Base-by-base conservation (phyloP, 1,140 invertebrate species). In the Drosophila mauritiana region DNA sequence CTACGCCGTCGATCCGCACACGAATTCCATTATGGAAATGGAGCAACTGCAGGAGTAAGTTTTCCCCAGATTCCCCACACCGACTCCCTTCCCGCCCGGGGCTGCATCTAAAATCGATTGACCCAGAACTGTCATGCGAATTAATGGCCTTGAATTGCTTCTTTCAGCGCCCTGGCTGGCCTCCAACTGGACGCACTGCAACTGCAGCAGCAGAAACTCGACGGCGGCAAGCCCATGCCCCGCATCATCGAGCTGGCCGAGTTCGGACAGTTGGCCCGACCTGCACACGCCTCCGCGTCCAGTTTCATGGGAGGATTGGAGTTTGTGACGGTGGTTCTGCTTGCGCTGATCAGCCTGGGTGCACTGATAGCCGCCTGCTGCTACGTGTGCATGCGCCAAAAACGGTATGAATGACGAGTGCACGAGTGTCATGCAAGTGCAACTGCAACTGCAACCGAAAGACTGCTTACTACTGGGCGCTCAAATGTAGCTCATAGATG, bases 1-100 rank as follows among this genome's bases (percentile, higher is more conserved):
- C 37, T 97, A 97, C 83, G 97, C 96, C 1, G 95, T 97, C 7
- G 96, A 97, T 92, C 96, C 95, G 3, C 92, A 95, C 55, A 95
- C 96, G 1, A 97, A 97, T 86, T 94, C 95, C 1, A 95, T 97
- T 61, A 94, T 97, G 49, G 96, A 97, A 85, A 96, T 96, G 94
- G 96, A 96, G 51, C 94, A 94, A 1, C 82, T 97, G 22, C 94
- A 96, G 91, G 95, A 94, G 96, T 97, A 93, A 94, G 93, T 39
- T n/a, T 20, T 37, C 42, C 5, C 15, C 4, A 6, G 17, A 17
- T 43, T 40, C 6, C 11, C 27, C 12, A 13, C 31, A 20, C 22
- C 36, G 5, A 17, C 8, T 20, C 10, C 59, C 58, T 6, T 11
- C n/a, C 22, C 13, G 4, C 25, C 55, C 3, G 40, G 0, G 4